Base-by-base conservation (phyloP, 2,797 vertebrate species). In the Peromyscus aztecus region DNA sequence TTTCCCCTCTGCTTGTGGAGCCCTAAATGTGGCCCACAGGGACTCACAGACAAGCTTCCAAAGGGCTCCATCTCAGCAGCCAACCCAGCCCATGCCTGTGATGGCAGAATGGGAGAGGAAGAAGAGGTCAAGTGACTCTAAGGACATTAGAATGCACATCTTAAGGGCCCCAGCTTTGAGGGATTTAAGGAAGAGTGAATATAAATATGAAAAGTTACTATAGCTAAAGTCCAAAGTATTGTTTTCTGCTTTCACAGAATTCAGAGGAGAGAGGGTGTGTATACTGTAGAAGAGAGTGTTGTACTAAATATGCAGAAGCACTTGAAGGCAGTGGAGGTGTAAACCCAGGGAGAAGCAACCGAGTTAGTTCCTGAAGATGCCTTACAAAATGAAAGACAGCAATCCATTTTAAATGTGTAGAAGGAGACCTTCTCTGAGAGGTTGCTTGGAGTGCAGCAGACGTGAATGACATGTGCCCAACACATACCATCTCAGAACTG, bases 261-360 rank as follows among this genome's bases (percentile, higher is more conserved):
- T 34, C 24, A 76, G 75, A 73, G 85, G 49, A 65, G 14, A 19
- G 46, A 84, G 23, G 9, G 31, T 11, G 4, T 23, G 89, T 91
- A 16, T 59, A 19, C 75, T 69, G 21, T 34, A 96, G 34, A 29
- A 40, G 23, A 78, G 83, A 92, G 82, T 55, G 46, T 85, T 92
- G 78, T 75, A 40, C 90, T 95, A 86, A 92, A 95, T 55, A 84
- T 3, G 24, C 4, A 52, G 83, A 91, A 92, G 85, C 71, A 27
- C 89, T 97, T 78, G 61, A 94, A 59, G 34, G 57, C 21, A 59
- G 69, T n/a, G 9, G 81, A 91, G 78, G 6, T n/a, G 19, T 91
- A 93, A 95, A 93, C 71, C 40, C 86, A 91, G 94, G 86, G 93
- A 90, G 57, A 94, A 94, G 94, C 65, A 73, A 88, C 57, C 75